A percentile compares a stretch with the other conserved stretches of the same genome.
These are phyloP conservation scores for Sphyrna mokarran DNA, from an alignment of 2,113 vertebrate species.

Conservation along the genomic window DNA sequence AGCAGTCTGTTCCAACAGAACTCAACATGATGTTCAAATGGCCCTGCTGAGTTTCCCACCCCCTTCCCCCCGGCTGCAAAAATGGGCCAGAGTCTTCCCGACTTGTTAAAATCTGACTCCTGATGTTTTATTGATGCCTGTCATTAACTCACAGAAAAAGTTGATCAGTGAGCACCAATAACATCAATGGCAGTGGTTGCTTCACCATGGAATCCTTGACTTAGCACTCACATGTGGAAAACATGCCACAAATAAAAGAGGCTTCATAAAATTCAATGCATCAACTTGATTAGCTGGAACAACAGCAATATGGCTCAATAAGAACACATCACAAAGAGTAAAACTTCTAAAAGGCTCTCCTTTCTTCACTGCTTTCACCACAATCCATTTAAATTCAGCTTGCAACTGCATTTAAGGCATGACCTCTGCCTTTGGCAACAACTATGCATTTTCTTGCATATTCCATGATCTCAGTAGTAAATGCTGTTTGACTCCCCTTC, in stretches of 20 bases:
- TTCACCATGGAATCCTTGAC: neutral
- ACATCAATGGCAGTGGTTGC: neutral
- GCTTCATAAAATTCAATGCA: neutral
- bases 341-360: neutral
- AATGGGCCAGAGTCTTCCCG: neutral
- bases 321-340: neutral
- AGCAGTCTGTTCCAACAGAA: neutral
- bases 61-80: neutral
- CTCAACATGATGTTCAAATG: neutral
- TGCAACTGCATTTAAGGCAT: neutral
- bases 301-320: neutral
- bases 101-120: neutral
- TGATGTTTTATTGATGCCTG: neutral
- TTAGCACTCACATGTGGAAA: neutral
- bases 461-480: slow-evolving; percentile 20
- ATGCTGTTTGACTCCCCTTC: neutral
- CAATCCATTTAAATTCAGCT: neutral
- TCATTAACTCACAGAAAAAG: neutral
- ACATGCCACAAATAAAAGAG: neutral
- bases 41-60: neutral
- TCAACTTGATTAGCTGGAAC: too few relatives aligned
- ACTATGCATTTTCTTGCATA: neutral
- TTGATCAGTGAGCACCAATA: neutral
- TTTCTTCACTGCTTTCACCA: neutral
- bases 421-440: neutral